These are phyloP conservation scores for Lycorma delicatula DNA, from an alignment of 1,140 invertebrate genomes.

Conservation along the genomic window DNA sequence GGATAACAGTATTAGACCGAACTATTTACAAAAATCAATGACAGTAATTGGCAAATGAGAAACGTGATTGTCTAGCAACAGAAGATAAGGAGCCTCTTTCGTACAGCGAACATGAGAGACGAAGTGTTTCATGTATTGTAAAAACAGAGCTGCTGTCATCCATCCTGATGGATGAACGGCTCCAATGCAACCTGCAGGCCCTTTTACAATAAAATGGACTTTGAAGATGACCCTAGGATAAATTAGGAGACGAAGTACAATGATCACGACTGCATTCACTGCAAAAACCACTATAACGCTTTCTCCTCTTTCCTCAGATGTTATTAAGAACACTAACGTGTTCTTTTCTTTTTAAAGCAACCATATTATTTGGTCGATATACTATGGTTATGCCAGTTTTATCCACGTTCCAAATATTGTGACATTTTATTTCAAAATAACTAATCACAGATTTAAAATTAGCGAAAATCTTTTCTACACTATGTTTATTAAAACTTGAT, in stretches of 20 bases:
- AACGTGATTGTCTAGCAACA: conserved; percentile 36
- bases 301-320: conserved; percentile 38
- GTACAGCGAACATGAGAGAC: conserved; percentile 24
- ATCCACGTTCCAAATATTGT: conserved; percentile 38
- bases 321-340: conserved; percentile 35
- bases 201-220: no score
- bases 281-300: conserved; percentile 35
- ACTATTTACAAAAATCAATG: conserved; percentile 22
- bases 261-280: conserved; percentile 29
- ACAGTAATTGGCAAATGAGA: conserved; percentile 30
- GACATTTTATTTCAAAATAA: conserved; percentile 24
- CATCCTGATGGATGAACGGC: conserved; percentile 36
- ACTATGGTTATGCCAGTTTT: conserved; percentile 41
- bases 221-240: no score
- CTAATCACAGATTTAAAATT: conserved; percentile 29
- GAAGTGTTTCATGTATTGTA: conserved; percentile 26
- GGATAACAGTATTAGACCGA: conserved; percentile 29
- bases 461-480: conserved; percentile 31
- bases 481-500: conserved; percentile 35
- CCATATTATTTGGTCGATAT: conserved; percentile 35
- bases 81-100: conserved; percentile 34
- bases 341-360: conserved; percentile 33
- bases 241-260: conserved; percentile 33
- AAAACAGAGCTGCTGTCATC: conserved; percentile 31
- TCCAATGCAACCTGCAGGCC: conserved; percentile 20